phyloP scores from a whole-genome alignment of 2,888 invertebrate species.

The Desoria tigrina region DNA sequence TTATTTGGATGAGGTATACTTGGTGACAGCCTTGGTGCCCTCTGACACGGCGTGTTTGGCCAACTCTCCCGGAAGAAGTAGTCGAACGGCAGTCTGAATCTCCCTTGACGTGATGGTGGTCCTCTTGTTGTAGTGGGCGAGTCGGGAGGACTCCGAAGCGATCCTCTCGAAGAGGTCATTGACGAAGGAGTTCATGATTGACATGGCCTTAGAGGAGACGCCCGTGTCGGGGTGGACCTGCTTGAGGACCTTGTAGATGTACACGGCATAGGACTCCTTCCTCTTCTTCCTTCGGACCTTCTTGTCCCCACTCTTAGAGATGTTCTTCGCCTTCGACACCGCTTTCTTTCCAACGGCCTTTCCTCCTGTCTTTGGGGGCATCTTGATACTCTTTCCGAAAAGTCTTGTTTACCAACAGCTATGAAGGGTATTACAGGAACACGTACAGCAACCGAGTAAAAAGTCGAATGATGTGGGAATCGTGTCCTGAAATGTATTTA shows the following conservation, averaged over 20 bases:
- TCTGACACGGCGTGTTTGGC: slow-evolving; percentile 61
- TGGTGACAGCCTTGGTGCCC: slow-evolving; percentile 60
- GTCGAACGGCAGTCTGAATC: slow-evolving; percentile 59
- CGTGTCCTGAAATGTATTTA: too few species aligned
- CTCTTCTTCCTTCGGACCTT: slow-evolving; percentile 62
- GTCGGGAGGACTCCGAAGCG: slow-evolving; percentile 57
- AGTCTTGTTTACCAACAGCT: too few species aligned
- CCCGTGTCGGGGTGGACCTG: slow-evolving; percentile 58
- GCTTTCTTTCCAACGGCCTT: slow-evolving; percentile 55
- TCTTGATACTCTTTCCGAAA: too few species aligned
- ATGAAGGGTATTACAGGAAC: too few species aligned
- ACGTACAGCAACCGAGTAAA: too few species aligned
- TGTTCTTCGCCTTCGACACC: slow-evolving; percentile 60
- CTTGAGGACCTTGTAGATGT: slow-evolving; percentile 59
- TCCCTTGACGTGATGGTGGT: slow-evolving; percentile 60
- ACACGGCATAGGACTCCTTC: slow-evolving; percentile 62
- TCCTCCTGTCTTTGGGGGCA: slow-evolving; percentile 26
- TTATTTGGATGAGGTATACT: slow-evolving; percentile 58
- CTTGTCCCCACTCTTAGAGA: slow-evolving; percentile 64
- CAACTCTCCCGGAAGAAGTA: slow-evolving; percentile 60
- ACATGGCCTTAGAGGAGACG: slow-evolving; percentile 58
- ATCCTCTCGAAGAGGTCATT: slow-evolving; percentile 62
- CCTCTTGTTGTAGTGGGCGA: slow-evolving; percentile 60
- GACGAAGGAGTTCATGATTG: slow-evolving; percentile 61
- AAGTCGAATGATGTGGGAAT: too few species aligned